Percentiles rank a stretch among this genome's conserved stretches.
These are phyloP conservation scores for Sternarchorhynchus goeldii DNA, from an alignment of 2,797 vertebrate genomes.

Conservation along the genomic window DNA sequence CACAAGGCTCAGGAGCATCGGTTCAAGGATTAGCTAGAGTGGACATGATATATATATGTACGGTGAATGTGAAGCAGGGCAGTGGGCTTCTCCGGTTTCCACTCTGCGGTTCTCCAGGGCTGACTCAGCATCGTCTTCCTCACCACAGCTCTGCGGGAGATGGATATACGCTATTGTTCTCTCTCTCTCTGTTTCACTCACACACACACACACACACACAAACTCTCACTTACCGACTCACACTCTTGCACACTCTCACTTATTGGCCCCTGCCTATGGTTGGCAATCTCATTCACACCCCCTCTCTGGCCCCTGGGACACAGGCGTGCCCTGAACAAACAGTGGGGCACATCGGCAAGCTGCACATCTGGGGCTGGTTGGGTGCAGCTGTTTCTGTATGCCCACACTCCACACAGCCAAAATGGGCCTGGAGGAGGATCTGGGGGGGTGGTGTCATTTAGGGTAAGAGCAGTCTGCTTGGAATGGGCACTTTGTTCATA, in stretches of 20 bases:
- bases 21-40: slow-evolving; percentile 17
- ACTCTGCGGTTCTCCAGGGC: slow-evolving; percentile 9
- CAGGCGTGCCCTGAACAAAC: slow-evolving; percentile 44
- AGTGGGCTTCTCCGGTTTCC: slow-evolving; percentile 47
- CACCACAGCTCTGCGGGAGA: slow-evolving; percentile 27
- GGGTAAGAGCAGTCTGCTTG: slow-evolving; percentile 13
- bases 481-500: background rate
- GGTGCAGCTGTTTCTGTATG: slow-evolving; percentile 52
- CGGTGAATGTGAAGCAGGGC: slow-evolving; percentile 33
- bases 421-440: slow-evolving; percentile 8
- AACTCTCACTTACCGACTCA: slow-evolving; percentile 5
- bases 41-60: slow-evolving; percentile 35
- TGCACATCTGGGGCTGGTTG: slow-evolving; percentile 57
- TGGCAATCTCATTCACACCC: slow-evolving; percentile 33
- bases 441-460: slow-evolving; percentile 27
- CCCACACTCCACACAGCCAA: slow-evolving; percentile 39
- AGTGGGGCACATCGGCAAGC: slow-evolving; percentile 35
- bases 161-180: slow-evolving; percentile 26
- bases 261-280: slow-evolving; percentile 25
- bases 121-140: slow-evolving; percentile 47
- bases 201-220: slow-evolving; percentile 27
- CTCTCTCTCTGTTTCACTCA: slow-evolving; percentile 22
- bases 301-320: slow-evolving; percentile 26
- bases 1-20: slow-evolving; percentile 27
- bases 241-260: background rate